phyloP scores from a whole-genome alignment of 2,797 vertebrate genomes.

The Sebastes kiyomatsui region DNA sequence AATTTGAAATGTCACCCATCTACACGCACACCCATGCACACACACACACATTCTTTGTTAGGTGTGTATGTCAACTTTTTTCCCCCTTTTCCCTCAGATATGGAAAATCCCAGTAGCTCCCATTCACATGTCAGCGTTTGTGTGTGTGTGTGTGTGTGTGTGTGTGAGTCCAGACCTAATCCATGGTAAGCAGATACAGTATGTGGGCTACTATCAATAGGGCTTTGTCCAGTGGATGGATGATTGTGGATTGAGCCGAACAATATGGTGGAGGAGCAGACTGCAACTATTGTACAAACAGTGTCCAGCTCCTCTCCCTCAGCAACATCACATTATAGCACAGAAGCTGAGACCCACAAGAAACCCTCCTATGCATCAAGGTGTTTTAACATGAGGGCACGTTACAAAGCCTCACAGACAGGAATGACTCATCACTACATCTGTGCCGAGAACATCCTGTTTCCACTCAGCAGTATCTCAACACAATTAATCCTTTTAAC shows the following conservation, averaged over 20 bases:
- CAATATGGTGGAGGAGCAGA: constrained; percentile 19
- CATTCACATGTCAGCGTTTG: constrained; percentile 25
- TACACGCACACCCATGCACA: too few relatives aligned
- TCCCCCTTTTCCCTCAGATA: neutral
- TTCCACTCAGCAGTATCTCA: neutral
- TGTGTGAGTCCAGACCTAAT: constrained; percentile 7
- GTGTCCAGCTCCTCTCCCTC: neutral
- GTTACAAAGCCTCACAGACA: neutral
- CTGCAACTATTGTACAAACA: constrained; percentile 13
- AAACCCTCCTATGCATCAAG: neutral
- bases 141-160: neutral
- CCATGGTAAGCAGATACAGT: constrained; percentile 56
- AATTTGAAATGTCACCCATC: constrained; percentile 2
- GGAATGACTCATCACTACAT: neutral
- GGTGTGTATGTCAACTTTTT: neutral
- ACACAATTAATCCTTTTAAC: neutral
- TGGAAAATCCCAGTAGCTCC: constrained; percentile 28
- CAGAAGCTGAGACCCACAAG: neutral
- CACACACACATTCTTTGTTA: constrained; percentile 3
- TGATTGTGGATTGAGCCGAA: constrained; percentile 13
- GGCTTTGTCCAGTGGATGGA: constrained; percentile 50
- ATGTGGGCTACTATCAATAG: constrained; percentile 50
- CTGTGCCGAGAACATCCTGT: neutral
- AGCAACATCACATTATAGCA: neutral
- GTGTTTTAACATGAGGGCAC: neutral